Conservation (phyloP, 2,797 vertebrate species). For the Crocidura indochinensis region DNA sequence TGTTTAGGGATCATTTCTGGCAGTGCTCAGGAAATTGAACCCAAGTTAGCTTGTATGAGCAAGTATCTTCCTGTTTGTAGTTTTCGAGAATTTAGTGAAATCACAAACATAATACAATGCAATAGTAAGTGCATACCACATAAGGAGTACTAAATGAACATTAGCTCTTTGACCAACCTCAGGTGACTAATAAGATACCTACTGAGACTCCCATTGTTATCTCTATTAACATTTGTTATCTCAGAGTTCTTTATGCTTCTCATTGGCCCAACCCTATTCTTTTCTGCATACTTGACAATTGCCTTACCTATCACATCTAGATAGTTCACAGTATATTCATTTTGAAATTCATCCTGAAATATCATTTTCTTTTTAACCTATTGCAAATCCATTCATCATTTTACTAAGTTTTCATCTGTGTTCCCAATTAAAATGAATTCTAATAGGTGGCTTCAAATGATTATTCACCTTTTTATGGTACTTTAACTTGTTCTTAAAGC, state of each 20-base stretch:
- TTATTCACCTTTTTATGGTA: background rate
- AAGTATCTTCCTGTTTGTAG: too few species aligned
- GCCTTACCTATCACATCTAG: background rate
- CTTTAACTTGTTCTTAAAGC: conserved; percentile 10
- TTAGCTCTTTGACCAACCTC: background rate
- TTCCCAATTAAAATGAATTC: background rate
- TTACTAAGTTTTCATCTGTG: conserved; percentile 12
- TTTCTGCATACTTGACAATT: background rate
- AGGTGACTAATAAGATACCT: background rate
- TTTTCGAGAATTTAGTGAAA: conserved; percentile 1
- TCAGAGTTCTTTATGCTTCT: background rate
- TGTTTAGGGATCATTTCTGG: too few species aligned
- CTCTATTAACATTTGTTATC: background rate
- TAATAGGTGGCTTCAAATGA: background rate
- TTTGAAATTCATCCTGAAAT: background rate
- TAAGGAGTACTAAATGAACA: background rate
- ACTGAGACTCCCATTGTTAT: background rate
- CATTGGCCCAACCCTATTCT: too few species aligned
- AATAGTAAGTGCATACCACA: background rate
- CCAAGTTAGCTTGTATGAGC: too few species aligned
- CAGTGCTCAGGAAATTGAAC: too few species aligned
- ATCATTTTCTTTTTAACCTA: background rate
- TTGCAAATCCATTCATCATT: conserved; percentile 38
- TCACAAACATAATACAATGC: background rate
- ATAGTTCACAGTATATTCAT: conserved; percentile 23